A percentile compares a stretch with the other conserved stretches of the same genome.
Conservation (phyloP, 92 coral and sea anemone species). For the Umimayanthus kanabou region DNA sequence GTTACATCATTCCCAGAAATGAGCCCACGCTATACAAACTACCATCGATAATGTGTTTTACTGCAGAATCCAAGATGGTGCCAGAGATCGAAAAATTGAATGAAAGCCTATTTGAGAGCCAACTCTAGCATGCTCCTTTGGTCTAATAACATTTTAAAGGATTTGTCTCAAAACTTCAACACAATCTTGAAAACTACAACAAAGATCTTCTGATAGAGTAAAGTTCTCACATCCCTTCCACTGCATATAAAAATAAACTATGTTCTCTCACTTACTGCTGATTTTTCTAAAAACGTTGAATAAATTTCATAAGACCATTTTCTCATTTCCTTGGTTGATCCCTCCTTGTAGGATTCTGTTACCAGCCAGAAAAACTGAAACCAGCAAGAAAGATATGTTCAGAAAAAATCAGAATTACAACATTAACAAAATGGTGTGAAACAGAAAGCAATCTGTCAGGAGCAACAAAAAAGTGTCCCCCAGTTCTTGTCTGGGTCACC, state of each 20-base stretch:
- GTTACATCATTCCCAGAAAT: too few species aligned
- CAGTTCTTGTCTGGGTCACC: too few species aligned
- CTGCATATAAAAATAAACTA: background rate
- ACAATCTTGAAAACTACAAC: too few species aligned
- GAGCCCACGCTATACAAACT: too few species aligned
- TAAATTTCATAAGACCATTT: constrained; percentile 98
- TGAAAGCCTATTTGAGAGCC: too few species aligned
- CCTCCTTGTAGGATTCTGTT: constrained; percentile 95
- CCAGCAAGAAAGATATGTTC: background rate
- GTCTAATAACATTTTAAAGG: too few species aligned
- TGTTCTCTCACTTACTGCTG: constrained; percentile 72
- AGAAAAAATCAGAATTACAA: background rate
- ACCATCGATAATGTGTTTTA: too few species aligned
- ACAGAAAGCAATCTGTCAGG: background rate
- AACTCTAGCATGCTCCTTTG: too few species aligned
- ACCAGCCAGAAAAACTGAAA: constrained; percentile 98
- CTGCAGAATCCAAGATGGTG: too few species aligned
- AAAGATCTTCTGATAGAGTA: too few species aligned
- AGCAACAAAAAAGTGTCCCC: background rate
- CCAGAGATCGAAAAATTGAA: too few species aligned
- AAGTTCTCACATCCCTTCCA: too few species aligned
- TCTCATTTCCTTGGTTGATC: constrained; percentile 91
- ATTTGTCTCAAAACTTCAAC: background rate
- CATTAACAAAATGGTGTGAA: background rate
- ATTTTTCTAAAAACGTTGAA: constrained; percentile 93